Base-by-base conservation (phyloP, 2,888 invertebrate species). In the Pammene fasciana region DNA sequence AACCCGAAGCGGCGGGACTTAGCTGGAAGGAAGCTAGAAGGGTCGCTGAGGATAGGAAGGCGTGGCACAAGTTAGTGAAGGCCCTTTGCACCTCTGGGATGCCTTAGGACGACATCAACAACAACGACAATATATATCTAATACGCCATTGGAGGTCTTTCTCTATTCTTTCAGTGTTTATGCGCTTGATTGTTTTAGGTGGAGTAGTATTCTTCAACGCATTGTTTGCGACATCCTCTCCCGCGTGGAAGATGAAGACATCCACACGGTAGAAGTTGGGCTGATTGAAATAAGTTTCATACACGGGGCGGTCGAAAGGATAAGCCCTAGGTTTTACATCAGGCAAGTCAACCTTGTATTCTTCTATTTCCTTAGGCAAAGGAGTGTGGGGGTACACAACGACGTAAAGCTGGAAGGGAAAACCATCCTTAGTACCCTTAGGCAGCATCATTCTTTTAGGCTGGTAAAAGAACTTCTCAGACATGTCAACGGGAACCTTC, bases 231-330 rank as follows among this genome's bases (percentile, higher is more conserved):
- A 84, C 84, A 50, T 81, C 78, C 55, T 89, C 86, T 46, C 88
- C 90, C 71, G 90, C 85, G 80, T 94, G 92, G 83, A 89, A 93
- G 76, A 95, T 89, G 60, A 78, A 72, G 7, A 94, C 93, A 77
- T 95, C 94, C 85, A 94, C 89, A 82, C 94, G 92, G 91, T 83
- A 93, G 89, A 94, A 93, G 86, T 95, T 95, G 43, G 94, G 93
- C 68, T 93, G 90, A 56, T 86, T 80, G 86, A 92, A 89, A 86
- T 86, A 87, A 75, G 81, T 84, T 68, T 86, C 86, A 38, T 79
- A 75, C 70, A 92, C 83, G 18, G 93, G 93, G 70, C 94, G 90
- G 82, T 94, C 94, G 72, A 94, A 88, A 45, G 94, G 94, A 86
- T 88, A 94, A 64, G 94, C 94, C 75, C 93, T 83, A 43, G 94